These are phyloP conservation scores for Vannuccia rotundouncinata DNA, from an alignment of 2,888 invertebrate species.

Conservation along the genomic window DNA sequence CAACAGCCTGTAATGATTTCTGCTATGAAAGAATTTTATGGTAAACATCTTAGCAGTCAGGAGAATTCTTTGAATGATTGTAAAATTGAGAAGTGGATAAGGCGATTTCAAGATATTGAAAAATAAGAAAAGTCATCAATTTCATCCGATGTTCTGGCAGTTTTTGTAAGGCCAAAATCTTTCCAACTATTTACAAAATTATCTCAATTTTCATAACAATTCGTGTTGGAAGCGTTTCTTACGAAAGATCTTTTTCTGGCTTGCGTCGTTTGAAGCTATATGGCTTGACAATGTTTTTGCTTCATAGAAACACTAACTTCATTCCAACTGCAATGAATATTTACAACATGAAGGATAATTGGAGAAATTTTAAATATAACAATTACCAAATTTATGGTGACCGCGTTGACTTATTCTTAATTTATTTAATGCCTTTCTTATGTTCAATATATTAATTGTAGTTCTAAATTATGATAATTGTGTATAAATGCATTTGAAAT, in stretches of 20 bases:
- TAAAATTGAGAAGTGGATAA: conserved; percentile 21
- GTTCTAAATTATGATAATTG: conserved; percentile 23
- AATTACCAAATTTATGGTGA: conserved; percentile 20
- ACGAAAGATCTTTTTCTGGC: conserved; percentile 20
- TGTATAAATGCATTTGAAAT: conserved; percentile 26
- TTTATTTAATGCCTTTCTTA: conserved; percentile 23
- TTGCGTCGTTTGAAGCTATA: conserved; percentile 22
- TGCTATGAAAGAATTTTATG: conserved; percentile 20
- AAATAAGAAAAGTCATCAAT: conserved; percentile 16
- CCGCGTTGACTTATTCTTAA: conserved; percentile 21
- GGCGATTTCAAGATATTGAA: conserved; percentile 20
- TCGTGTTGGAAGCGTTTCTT: conserved; percentile 19
- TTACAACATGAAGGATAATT: conserved; percentile 26
- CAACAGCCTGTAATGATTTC: conserved; percentile 20
- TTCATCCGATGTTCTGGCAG: conserved; percentile 24
- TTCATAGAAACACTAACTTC: conserved; percentile 24
- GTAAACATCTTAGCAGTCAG: conserved; percentile 21
- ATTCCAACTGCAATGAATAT: conserved; percentile 15
- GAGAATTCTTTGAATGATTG: conserved; percentile 23
- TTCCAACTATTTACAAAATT: conserved; percentile 21
- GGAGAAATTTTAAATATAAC: conserved; percentile 9
- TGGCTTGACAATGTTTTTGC: conserved; percentile 21
- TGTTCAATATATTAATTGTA: conserved; percentile 26
- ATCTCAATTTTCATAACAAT: conserved; percentile 19
- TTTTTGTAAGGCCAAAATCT: conserved; percentile 14